A percentile compares a stretch with the other conserved stretches of the same genome.
phyloP scores from a whole-genome alignment of 2,888 invertebrate species.

The Eupithecia tripunctaria region DNA sequence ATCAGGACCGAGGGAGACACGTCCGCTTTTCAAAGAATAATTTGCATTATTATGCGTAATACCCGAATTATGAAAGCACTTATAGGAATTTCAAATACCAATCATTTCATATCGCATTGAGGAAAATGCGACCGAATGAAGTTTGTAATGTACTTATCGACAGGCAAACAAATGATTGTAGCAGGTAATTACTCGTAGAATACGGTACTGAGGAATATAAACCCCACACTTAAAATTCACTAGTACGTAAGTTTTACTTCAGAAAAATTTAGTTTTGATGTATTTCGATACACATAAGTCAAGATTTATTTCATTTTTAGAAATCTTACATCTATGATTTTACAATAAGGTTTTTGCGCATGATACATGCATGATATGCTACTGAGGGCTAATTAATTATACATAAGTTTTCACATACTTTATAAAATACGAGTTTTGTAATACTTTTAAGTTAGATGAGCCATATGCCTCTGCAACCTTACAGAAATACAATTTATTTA shows the following conservation, averaged over 20 bases:
- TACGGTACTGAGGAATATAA: background rate
- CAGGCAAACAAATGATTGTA: background rate
- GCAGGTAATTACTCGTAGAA: background rate
- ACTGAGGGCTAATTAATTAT: no score
- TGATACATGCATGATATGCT: no score
- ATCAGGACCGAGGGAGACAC: conserved; percentile 39
- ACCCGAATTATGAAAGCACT: conserved; percentile 11
- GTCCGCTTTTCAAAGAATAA: conserved; percentile 43
- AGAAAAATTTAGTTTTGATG: no score
- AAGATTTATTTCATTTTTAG: no score
- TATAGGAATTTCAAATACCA: background rate
- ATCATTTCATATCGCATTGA: background rate
- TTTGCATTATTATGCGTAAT: conserved; percentile 30
- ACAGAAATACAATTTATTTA: background rate
- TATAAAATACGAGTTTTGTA: no score
- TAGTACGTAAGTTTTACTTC: no score
- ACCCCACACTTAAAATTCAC: background rate
- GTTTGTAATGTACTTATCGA: background rate
- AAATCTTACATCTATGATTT: no score
- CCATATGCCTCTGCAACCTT: no score
- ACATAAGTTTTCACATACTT: no score
- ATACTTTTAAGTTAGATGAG: no score
- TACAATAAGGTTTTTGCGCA: no score
- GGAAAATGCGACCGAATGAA: background rate
- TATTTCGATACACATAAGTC: no score